Conservation (phyloP, 2,888 invertebrate species). For the Hirtodrosophila trivittata region DNA sequence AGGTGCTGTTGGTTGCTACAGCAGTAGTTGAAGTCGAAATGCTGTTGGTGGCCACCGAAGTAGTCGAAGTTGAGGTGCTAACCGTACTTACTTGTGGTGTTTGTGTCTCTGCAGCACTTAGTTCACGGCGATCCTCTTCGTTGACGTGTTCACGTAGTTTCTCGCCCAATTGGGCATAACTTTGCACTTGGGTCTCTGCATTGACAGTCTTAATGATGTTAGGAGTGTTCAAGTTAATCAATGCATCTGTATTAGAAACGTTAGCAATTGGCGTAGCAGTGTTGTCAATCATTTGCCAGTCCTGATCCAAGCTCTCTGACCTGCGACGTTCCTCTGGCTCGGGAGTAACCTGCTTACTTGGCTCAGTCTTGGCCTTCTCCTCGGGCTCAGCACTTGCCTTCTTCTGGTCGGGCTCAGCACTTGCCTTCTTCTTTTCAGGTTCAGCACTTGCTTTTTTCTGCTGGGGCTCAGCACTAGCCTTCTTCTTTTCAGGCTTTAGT, state of each 20-base stretch:
- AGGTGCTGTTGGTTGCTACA: too few species aligned
- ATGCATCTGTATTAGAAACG: conserved; percentile 31
- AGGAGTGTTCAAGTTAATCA: conserved; percentile 62
- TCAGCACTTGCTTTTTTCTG: too few species aligned
- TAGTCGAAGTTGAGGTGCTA: conserved; percentile 68
- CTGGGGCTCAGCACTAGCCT: too few species aligned
- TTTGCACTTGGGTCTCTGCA: conserved; percentile 37
- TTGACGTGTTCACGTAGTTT: conserved; percentile 74
- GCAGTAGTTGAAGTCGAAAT: conserved; percentile 50
- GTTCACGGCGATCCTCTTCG: conserved; percentile 63
- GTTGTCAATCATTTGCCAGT: conserved; percentile 81
- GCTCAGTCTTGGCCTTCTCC: too few species aligned
- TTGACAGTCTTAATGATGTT: too few species aligned
- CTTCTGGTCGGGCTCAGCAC: too few species aligned
- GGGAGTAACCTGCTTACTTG: too few species aligned
- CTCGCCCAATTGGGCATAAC: conserved; percentile 72
- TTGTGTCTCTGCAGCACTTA: conserved; percentile 49
- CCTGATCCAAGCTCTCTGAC: conserved; percentile 70
- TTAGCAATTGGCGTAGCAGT: conserved; percentile 33
- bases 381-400: too few species aligned
- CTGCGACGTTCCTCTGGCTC: conserved; percentile 37
- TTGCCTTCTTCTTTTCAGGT: too few species aligned
- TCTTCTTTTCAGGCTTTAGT: too few species aligned
- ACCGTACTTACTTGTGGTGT: conserved; percentile 54
- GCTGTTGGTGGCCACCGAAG: conserved; percentile 51